Base-by-base conservation (phyloP, 2,888 invertebrate genomes). In the Lithophane socia region DNA sequence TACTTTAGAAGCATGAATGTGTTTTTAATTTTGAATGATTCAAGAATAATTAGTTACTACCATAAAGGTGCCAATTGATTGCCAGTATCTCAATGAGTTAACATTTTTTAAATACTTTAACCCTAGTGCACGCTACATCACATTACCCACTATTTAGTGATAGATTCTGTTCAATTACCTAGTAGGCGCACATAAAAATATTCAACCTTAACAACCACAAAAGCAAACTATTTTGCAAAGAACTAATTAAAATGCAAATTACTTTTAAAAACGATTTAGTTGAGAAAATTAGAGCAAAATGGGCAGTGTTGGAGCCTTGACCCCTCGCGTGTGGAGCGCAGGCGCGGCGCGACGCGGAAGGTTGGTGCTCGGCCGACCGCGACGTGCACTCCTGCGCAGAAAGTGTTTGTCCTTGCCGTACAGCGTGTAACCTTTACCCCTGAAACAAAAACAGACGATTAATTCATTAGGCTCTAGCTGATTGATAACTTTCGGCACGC, bases 311-410 rank as follows among this genome's bases (percentile, higher is more conserved):
- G 83, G 86, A 88, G 88, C 95, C 95, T 94, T 95, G 94, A 95
- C 94, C 94, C 92, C 88, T 90, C 78, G 90, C 88, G 91, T 89
- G 89, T 87, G 89, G 86, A 71, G 85, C 80, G 82, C 87, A 86
- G 88, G 88, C 89, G 88, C 90, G 90, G 91, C 91, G 90, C 92
- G 92, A 95, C 90, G 94, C 96, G 96, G 96, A 96, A 96, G 96
- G 91, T 91, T 92, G 88, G 92, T 89, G 95, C 78, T 89, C 94
- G 90, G 86, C 91, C 94, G 91, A 93, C 92, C 94, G 94, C 87
- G 92, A 93, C 94, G 91, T 93, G 91, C 83, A 92, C 92, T 94
- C 95, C 95, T 95, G 95, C 95, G 95, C 95, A 95, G 96, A 96
- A 95, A 96, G 94, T 92, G 94, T 93, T 92, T 94, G 96, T 96